A percentile compares a stretch with the other conserved stretches of the same genome.
Evolutionary conservation across 1,140 invertebrate genomes (phyloP).

Genomic region (Lepidostoma basale): DNA sequence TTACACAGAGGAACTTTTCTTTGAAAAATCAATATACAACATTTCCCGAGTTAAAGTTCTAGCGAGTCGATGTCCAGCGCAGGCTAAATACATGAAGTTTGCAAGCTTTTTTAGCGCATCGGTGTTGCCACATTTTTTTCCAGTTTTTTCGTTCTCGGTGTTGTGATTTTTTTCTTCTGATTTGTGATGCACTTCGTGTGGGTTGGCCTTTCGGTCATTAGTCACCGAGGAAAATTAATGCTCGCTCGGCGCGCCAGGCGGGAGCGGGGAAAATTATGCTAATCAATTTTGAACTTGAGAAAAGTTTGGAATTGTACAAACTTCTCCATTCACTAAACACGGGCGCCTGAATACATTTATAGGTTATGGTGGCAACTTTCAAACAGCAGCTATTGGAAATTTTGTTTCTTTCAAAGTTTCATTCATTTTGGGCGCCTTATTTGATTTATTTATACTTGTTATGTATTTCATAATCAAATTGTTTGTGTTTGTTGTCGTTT

Average conservation of each 20-base stretch:
- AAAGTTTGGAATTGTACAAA: not conserved
- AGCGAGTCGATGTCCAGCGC: slow-evolving; percentile 65
- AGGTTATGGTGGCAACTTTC: not conserved
- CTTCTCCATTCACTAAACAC: not conserved
- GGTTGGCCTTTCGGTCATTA: slow-evolving; percentile 47
- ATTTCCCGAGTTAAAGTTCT: slow-evolving; percentile 61
- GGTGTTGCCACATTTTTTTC: slow-evolving; percentile 65
- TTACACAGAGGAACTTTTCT: slow-evolving; percentile 63
- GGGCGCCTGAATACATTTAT: not conserved
- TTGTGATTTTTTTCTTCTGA: slow-evolving; percentile 60
- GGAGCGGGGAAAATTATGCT: not conserved
- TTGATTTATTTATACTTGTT: too few relatives aligned
- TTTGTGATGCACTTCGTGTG: slow-evolving; percentile 55
- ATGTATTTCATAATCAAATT: too few relatives aligned
- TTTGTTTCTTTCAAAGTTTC: too few relatives aligned
- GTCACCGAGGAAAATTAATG: not conserved
- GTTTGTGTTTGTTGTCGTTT: too few relatives aligned
- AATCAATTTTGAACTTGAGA: not conserved
- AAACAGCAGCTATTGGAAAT: too few relatives aligned
- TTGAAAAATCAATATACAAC: slow-evolving; percentile 66
- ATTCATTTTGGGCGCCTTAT: too few relatives aligned
- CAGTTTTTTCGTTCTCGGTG: slow-evolving; percentile 59
- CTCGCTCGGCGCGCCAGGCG: too few relatives aligned
- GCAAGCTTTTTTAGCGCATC: slow-evolving; percentile 65
- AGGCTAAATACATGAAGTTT: slow-evolving; percentile 64